Conservation (phyloP, 2,888 invertebrate species). For the Drosophila mayaguana region DNA sequence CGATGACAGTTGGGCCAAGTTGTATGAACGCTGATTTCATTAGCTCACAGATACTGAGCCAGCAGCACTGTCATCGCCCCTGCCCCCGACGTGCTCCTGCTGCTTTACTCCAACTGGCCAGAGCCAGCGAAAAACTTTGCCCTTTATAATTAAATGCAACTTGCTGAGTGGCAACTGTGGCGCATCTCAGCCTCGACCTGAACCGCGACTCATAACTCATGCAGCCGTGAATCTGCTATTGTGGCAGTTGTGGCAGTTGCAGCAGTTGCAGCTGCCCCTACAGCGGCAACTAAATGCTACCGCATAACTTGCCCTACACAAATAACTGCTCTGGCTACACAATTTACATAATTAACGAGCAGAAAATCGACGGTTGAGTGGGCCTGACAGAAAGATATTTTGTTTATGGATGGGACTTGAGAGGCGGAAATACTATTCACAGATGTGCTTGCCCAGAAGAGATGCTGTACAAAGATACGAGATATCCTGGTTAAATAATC, state of each 20-base stretch:
- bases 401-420: background rate
- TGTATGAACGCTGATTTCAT: conserved; percentile 28
- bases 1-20: conserved; percentile 36
- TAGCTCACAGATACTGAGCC: conserved; percentile 27
- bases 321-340: conserved; percentile 36
- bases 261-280: background rate
- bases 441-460: background rate
- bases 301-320: conserved; percentile 19
- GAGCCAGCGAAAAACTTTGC: conserved; percentile 35
- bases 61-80: background rate
- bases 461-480: background rate
- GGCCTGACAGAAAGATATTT: background rate
- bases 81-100: background rate
- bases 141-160: conserved; percentile 61
- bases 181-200: conserved; percentile 15
- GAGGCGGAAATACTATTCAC: background rate
- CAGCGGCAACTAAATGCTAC: conserved; percentile 11
- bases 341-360: conserved; percentile 32
- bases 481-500: too few species aligned
- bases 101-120: background rate
- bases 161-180: conserved; percentile 30
- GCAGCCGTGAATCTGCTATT: conserved; percentile 29
- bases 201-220: conserved; percentile 38
- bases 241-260: background rate
- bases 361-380: conserved; percentile 13